Evolutionary conservation across 2,888 invertebrate genomes (phyloP), one percentile per base, ranked within the genome.

Genomic region (Megamerina dolium): DNA sequence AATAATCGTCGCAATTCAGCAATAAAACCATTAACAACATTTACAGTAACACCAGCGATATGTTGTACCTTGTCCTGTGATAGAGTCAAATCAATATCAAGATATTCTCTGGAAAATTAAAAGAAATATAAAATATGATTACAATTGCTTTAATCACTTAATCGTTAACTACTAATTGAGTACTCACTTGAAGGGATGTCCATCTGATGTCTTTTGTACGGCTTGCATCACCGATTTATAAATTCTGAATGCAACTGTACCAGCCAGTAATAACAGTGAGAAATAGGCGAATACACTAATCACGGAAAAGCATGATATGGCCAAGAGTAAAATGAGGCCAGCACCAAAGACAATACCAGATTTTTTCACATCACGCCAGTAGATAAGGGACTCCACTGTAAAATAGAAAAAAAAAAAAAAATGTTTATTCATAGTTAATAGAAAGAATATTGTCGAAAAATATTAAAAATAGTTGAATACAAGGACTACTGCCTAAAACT

Each of bases 341-440:
- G 85, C 84, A 68, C 91, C 94, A 72, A 97, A 91, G 54, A 93
- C 93, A 63, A 86, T 82, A 57, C 92, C 97, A 54, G 93, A 90
- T 75, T 88, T 91, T 76, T 87, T 90, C 59, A 92, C 87, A 76
- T 91, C 88, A 57, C 95, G 85, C 97, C 97, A 99, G 79, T 97
- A 96, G 73, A 99, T 87, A 73, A 97, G 79, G 67, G 92, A 89
- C 75, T 91, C 87, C 81, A 91, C 91, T 91, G 78, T 8, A 81
- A 81, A 57, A 14, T 52, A 55, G 61, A 61, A 64, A 63, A 52
- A 53, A 51, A 51, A 41, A 10, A 18, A 43, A 30, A 23, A 29
- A 30, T 35, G 12, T 21, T n/a, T n/a, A n/a, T n/a, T n/a, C n/a
- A n/a, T n/a, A n/a, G n/a, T n/a, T 17, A 45, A 19, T 18, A 21